Evolutionary conservation across 2,113 vertebrate species (phyloP), one percentile per base, ranked within the genome.

Genomic region (Sminthopsis crassicaudata): DNA sequence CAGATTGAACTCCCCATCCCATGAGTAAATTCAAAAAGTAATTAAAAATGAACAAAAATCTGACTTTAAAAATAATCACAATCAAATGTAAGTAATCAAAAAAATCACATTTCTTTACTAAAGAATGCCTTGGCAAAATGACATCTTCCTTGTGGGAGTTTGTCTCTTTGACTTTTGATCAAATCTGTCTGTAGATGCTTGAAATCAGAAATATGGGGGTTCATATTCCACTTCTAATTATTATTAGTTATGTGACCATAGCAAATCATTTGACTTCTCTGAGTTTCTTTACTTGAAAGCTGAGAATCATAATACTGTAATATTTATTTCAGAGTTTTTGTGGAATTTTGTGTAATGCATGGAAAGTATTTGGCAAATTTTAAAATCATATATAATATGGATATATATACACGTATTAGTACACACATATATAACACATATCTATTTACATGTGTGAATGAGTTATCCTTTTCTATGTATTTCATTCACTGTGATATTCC

Each of bases 31-130:
- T 53, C 3, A 26, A 94, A 55, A 88, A 98, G 95, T 84, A 94
- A 94, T 92, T 95, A 97, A 97, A 97, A 90, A 76, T 89, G 97
- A 96, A 97, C 25, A 48, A 76, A 50, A 91, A 10, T 50, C 55
- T 36, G 53, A 89, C 94, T 91, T 96, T 76, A 91, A 96, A 98
- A 98, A 98, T 97, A 52, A 51, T 93, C 53, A 46, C 19, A 92
- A 27, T 97, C 95, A 94, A 90, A 30, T 95, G 96, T 67, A 30
- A 97, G 30, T 36, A 88, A 24, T 30, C 0, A 0, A 26, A 60
- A 60, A 76, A 92, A 16, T 54, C n/a, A 55, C 57, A 25, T 53
- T 36, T 91, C 90, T 50, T 19, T 53, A 46, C 51, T 90, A 89
- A 25, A 26, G 8, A 23, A 25, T 24, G 22, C 53, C 26, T 36